Evolutionary conservation across 1,140 invertebrate genomes (phyloP).

Genomic region (Heliothis virescens): DNA sequence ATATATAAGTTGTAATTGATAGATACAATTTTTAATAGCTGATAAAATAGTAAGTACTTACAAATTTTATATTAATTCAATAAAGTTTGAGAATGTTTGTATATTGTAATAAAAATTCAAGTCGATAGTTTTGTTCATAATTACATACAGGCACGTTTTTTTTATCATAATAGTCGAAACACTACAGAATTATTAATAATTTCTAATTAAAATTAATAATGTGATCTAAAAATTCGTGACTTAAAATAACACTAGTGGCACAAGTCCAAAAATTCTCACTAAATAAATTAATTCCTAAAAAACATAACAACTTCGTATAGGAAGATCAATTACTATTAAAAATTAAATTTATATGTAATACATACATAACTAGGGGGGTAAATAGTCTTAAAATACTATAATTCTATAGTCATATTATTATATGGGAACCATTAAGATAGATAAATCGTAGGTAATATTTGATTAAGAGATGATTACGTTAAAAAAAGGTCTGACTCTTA

Average conservation of each 20-base stretch:
- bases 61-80: no score
- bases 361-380: conserved; percentile 9
- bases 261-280: background rate
- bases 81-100: no score
- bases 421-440: background rate
- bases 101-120: no score
- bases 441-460: background rate
- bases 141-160: no score
- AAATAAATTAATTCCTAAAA: background rate
- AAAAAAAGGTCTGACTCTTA: background rate
- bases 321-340: background rate
- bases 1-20: no score
- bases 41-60: no score
- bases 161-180: no score
- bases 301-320: conserved; percentile 7
- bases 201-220: background rate
- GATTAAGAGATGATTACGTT: background rate
- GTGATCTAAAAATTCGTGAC: background rate
- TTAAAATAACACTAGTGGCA: background rate
- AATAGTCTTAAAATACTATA: conserved; percentile 11
- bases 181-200: background rate
- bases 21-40: no score
- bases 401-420: background rate
- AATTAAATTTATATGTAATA: conserved; percentile 5
- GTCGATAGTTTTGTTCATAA: no score